Base-by-base conservation (phyloP, 2,888 invertebrate species). In the Phaonia tiefii region DNA sequence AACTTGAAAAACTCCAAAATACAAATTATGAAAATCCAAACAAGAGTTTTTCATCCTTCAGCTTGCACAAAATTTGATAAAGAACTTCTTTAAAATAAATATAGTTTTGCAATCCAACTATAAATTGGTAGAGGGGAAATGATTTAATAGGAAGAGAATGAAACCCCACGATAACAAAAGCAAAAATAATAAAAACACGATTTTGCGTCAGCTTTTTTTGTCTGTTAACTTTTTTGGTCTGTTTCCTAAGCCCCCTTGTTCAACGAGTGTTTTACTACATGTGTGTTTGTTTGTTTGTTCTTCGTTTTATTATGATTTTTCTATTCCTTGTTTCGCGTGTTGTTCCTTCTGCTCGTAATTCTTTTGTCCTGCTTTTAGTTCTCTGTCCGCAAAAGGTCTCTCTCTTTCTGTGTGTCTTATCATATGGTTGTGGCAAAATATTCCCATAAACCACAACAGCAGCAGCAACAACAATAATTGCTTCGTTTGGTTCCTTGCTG, bases 161-260 rank as follows among this genome's bases (percentile, higher is more conserved):
- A 54, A 4, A 13, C 13, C 8, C 46, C n/a, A 13, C n/a, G 17
- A 37, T 37, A 37, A 37, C 4, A 37, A 37, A 22, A 25, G 37
- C 42, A 5, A 63, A n/a, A 58, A 60, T 20, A 51, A 39, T 20
- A 63, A 20, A 72, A 75, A 78, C 71, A 81, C 56, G 66, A 56
- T 78, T 31, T 75, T 78, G 71, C 75, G 81, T 81, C 81, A 81
- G 78, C 78, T 65, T 75, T n/a, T n/a, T n/a, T 80, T 78, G 70
- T 72, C 66, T 71, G 39, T 67, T 13, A 49, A 51, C 15, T 49
- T 66, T 49, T 65, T 25, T 46, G 46, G 46, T 11, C 31, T 42
- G 7, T 63, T 63, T 54, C 25, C 25, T 31, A 5, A 5, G 31
- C 4, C 31, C 31, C 3, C 8, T 31, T 31, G 4, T 5, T 31